These are phyloP conservation scores for Morone chrysops DNA, from an alignment of 2,113 vertebrate genomes.

Conservation along the genomic window DNA sequence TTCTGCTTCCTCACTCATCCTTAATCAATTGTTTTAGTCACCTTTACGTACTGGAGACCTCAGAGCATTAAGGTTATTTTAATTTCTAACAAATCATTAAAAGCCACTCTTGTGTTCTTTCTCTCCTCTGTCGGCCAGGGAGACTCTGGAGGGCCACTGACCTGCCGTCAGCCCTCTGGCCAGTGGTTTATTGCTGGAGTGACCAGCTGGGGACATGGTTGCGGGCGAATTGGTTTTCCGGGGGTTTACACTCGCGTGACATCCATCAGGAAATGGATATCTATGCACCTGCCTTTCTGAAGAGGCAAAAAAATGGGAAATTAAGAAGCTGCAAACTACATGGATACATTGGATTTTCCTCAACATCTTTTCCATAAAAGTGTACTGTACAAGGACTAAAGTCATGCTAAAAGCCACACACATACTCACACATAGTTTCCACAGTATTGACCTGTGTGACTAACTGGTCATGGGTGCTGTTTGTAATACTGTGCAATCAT, in stretches of 20 bases:
- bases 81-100: neutral
- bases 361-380: conserved; percentile 4
- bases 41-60: neutral
- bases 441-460: conserved; percentile 53
- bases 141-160: conserved; percentile 93
- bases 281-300: conserved; percentile 87
- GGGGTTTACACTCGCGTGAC: conserved; percentile 94
- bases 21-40: conserved; percentile 12
- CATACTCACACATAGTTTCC: conserved; percentile 24
- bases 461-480: conserved; percentile 65
- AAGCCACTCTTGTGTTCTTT: neutral
- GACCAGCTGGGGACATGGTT: conserved; percentile 97
- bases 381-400: conserved; percentile 61
- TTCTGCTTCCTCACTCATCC: neutral
- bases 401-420: conserved; percentile 44
- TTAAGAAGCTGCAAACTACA: neutral
- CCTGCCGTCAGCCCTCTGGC: conserved; percentile 89
- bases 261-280: conserved; percentile 90
- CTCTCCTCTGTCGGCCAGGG: conserved; percentile 82
- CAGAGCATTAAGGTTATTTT: neutral
- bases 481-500: conserved; percentile 56
- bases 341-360: neutral
- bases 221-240: conserved; percentile 89
- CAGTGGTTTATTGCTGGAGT: conserved; percentile 96
- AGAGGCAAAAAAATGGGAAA: conserved; percentile 10